phyloP scores from a whole-genome alignment of 2,113 vertebrate species.

The Boulengeromyrus knoepffleri region DNA sequence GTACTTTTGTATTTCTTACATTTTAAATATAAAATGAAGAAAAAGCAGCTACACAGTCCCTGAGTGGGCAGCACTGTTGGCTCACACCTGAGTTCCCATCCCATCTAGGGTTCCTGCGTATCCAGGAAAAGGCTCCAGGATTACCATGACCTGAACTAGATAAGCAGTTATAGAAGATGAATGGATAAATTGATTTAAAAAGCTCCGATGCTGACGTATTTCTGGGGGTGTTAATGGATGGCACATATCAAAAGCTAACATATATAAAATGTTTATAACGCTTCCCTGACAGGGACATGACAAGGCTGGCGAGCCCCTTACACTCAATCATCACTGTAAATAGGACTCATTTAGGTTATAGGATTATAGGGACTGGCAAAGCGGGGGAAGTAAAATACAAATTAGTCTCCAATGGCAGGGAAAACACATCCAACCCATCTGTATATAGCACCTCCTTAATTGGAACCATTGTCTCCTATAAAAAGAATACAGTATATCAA shows the following conservation, averaged over 20 bases:
- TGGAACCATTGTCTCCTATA: constrained; percentile 15
- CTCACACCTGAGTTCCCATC: background rate
- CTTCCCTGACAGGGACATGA: background rate
- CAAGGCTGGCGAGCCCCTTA: background rate
- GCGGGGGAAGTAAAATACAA: constrained; percentile 31
- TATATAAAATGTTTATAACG: background rate
- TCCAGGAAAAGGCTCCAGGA: background rate
- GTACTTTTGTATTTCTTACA: background rate
- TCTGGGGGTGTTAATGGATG: background rate
- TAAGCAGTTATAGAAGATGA: background rate
- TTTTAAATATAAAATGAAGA: background rate
- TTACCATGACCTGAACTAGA: background rate
- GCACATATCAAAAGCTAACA: background rate
- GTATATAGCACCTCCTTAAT: background rate
- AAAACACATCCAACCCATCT: background rate
- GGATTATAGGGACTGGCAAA: constrained; percentile 28
- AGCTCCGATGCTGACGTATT: background rate
- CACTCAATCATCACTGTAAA: background rate
- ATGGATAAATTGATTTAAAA: background rate
- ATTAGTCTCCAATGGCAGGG: constrained; percentile 17
- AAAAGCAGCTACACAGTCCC: background rate
- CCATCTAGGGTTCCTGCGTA: background rate
- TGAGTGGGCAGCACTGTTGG: background rate
- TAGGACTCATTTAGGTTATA: constrained; percentile 19
- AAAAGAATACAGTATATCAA: background rate